Evolutionary conservation across 2,888 invertebrate genomes (phyloP).

Genomic region (Autographa gamma): DNA sequence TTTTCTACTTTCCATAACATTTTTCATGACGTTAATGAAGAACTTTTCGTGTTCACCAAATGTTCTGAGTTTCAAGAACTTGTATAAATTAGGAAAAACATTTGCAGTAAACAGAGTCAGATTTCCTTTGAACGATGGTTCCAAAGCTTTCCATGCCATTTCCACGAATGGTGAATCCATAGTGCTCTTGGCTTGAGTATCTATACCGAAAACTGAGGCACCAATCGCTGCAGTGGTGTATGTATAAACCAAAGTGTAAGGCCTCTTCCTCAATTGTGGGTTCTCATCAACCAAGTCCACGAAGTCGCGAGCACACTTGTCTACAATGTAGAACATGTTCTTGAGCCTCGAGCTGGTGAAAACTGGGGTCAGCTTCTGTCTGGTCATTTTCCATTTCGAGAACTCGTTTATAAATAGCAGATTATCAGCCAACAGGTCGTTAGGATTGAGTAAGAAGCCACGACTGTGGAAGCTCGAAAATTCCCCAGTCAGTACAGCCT

Average conservation of each 20-base stretch:
- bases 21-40: too few species aligned
- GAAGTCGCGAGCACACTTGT: slow-evolving; percentile 74
- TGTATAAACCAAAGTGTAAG: slow-evolving; percentile 67
- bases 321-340: slow-evolving; percentile 79
- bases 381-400: slow-evolving; percentile 74
- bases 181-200: slow-evolving; percentile 69
- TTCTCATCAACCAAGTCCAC: slow-evolving; percentile 64
- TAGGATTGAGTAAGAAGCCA: slow-evolving; percentile 67
- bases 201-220: slow-evolving; percentile 81
- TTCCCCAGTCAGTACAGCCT: slow-evolving; percentile 71
- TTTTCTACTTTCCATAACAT: too few species aligned
- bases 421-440: slow-evolving; percentile 73
- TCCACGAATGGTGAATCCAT: slow-evolving; percentile 77
- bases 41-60: too few species aligned
- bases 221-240: slow-evolving; percentile 61
- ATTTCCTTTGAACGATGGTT: slow-evolving; percentile 59
- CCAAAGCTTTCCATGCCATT: slow-evolving; percentile 68
- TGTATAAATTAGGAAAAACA: slow-evolving; percentile 62
- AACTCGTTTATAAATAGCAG: slow-evolving; percentile 74
- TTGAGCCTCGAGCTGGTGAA: slow-evolving; percentile 72
- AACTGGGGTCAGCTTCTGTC: slow-evolving; percentile 65
- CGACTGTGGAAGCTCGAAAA: slow-evolving; percentile 74
- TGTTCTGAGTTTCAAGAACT: too few species aligned
- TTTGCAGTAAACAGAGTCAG: slow-evolving; percentile 58
- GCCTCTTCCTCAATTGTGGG: slow-evolving; percentile 57